These are phyloP conservation scores for Hipparchia sbordonii DNA, from an alignment of 2,888 invertebrate genomes.

Conservation along the genomic window DNA sequence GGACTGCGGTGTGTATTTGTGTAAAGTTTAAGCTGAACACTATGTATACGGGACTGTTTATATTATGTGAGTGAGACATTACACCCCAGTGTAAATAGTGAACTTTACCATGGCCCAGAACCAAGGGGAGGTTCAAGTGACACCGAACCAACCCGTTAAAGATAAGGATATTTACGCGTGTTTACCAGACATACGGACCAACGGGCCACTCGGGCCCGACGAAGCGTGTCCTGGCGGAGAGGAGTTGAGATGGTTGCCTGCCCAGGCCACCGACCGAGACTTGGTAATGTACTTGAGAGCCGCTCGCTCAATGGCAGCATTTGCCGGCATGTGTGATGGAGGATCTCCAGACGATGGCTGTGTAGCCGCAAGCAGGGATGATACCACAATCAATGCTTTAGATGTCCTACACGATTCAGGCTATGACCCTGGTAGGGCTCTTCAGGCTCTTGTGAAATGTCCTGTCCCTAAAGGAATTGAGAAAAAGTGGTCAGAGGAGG, in stretches of 20 bases:
- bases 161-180: conserved; percentile 81
- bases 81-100: conserved; percentile 68
- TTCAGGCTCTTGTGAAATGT: conserved; percentile 98
- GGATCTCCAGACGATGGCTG: conserved; percentile 98
- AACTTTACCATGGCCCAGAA: conserved; percentile 78
- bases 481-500: conserved; percentile 99
- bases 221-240: conserved; percentile 86
- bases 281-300: conserved; percentile 98
- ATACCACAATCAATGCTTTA: conserved; percentile 98
- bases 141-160: conserved; percentile 77
- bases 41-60: conserved; percentile 63
- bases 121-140: conserved; percentile 81
- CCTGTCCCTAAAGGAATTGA: conserved; percentile 98
- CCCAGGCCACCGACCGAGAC: conserved; percentile 96
- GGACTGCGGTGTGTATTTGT: conserved; percentile 49
- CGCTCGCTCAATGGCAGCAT: conserved; percentile 98
- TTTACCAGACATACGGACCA: conserved; percentile 82
- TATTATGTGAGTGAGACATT: conserved; percentile 63
- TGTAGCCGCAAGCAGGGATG: conserved; percentile 97
- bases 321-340: conserved; percentile 99
- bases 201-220: conserved; percentile 74
- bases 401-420: conserved; percentile 97
- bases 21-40: conserved; percentile 54
- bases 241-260: conserved; percentile 97
- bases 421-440: conserved; percentile 97